These are phyloP conservation scores for Styela clava DNA, from an alignment of 23 tunicate species.

Conservation along the genomic window DNA sequence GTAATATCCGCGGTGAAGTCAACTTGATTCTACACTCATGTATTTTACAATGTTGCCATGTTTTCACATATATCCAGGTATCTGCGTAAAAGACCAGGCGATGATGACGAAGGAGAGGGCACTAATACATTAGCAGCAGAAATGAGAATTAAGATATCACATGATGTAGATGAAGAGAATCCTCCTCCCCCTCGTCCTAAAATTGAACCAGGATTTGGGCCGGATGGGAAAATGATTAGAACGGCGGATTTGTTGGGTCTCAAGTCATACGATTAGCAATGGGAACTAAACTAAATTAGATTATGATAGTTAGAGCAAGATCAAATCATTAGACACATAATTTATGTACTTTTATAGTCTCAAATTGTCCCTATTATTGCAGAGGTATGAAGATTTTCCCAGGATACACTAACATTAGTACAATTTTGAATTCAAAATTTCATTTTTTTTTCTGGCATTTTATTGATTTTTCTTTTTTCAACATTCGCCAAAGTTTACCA, in stretches of 20 bases:
- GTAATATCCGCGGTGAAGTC: too few species aligned
- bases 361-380: too few species aligned
- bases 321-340: background rate
- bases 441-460: background rate
- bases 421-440: background rate
- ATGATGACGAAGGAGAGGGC: conserved; percentile 58
- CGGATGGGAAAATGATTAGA: conserved; percentile 76
- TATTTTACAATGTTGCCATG: too few species aligned
- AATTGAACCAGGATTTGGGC: conserved; percentile 62
- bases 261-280: conserved; percentile 23
- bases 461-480: too few species aligned
- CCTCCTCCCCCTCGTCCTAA: conserved; percentile 4
- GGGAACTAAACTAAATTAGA: too few species aligned
- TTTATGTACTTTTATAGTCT: background rate
- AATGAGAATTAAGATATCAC: conserved; percentile 38
- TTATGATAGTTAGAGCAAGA: background rate
- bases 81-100: conserved; percentile 67
- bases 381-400: too few species aligned
- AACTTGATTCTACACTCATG: too few species aligned
- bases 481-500: too few species aligned
- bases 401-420: too few species aligned
- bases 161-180: conserved; percentile 3
- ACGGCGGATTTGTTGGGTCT: conserved; percentile 86
- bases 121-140: conserved; percentile 56
- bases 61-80: conserved; percentile 28